A percentile compares a stretch with the other conserved stretches of the same genome.
phyloP scores from a whole-genome alignment of 2,113 vertebrate genomes.

The Sylvilagus bachmani region DNA sequence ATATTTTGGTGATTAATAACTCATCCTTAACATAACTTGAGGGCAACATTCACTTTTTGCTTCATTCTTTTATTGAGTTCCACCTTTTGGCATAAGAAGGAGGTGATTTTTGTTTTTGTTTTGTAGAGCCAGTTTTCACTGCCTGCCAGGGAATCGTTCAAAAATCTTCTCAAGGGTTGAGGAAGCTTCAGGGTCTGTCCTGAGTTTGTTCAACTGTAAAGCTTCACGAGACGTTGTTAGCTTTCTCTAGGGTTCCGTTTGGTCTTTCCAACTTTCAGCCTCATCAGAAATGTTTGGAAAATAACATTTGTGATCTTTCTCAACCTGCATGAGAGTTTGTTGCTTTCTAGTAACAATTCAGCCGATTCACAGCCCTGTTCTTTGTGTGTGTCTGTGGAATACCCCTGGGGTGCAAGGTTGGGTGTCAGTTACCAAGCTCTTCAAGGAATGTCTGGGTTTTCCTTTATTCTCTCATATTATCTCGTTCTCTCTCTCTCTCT shows the following conservation, averaged over 20 bases:
- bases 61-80: background rate
- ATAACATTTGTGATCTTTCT: conserved; percentile 2
- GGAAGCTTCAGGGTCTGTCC: background rate
- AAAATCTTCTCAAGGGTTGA: background rate
- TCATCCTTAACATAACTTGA: background rate
- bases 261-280: background rate
- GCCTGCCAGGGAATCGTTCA: background rate
- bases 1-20: background rate
- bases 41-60: background rate
- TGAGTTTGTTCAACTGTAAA: background rate
- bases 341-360: background rate
- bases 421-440: background rate
- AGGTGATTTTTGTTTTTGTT: background rate
- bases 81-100: background rate
- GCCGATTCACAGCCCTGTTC: background rate
- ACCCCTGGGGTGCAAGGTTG: background rate
- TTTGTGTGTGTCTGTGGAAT: background rate
- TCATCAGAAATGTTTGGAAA: background rate
- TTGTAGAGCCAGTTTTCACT: background rate
- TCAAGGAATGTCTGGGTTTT: background rate
- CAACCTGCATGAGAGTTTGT: background rate
- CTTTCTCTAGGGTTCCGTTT: background rate
- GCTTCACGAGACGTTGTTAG: background rate
- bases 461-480: background rate
- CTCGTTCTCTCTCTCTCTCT: background rate